These are phyloP conservation scores for Melanotaenia parkinsoni DNA, from an alignment of 2,797 vertebrate species.

Conservation along the genomic window DNA sequence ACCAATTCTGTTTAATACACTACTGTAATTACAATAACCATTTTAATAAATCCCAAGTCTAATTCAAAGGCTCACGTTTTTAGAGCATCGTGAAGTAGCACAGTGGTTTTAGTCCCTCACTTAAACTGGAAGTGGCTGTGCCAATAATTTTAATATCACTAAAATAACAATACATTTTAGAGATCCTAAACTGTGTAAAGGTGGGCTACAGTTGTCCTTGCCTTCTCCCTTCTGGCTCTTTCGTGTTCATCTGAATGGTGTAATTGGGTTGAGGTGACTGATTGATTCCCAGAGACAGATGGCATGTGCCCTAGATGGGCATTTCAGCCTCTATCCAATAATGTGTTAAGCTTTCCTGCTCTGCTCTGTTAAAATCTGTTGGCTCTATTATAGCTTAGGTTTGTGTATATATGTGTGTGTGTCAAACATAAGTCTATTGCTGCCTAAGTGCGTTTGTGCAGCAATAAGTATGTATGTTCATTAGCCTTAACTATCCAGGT, in stretches of 20 bases:
- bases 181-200: constrained; percentile 41
- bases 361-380: constrained; percentile 35
- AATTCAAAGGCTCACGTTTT: too few relatives aligned
- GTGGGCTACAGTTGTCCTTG: constrained; percentile 33
- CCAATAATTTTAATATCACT: constrained; percentile 15
- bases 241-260: constrained; percentile 34
- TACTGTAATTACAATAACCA: too few relatives aligned
- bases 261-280: constrained; percentile 54
- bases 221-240: constrained; percentile 42
- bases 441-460: not conserved
- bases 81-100: too few relatives aligned
- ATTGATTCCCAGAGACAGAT: constrained; percentile 70
- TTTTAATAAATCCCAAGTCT: too few relatives aligned
- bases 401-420: not conserved
- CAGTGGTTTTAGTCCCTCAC: not conserved
- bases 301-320: constrained; percentile 57
- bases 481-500: constrained; percentile 49
- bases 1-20: too few relatives aligned
- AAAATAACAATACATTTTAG: not conserved
- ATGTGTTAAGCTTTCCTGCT: constrained; percentile 46
- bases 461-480: constrained; percentile 3
- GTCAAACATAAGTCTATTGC: constrained; percentile 23
- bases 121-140: constrained; percentile 22
- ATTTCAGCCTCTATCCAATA: constrained; percentile 61
- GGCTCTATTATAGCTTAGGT: not conserved